Evolutionary conservation across 2,113 vertebrate species (phyloP), one percentile per base, ranked within the genome.

Genomic region (Heptranchias perlo): DNA sequence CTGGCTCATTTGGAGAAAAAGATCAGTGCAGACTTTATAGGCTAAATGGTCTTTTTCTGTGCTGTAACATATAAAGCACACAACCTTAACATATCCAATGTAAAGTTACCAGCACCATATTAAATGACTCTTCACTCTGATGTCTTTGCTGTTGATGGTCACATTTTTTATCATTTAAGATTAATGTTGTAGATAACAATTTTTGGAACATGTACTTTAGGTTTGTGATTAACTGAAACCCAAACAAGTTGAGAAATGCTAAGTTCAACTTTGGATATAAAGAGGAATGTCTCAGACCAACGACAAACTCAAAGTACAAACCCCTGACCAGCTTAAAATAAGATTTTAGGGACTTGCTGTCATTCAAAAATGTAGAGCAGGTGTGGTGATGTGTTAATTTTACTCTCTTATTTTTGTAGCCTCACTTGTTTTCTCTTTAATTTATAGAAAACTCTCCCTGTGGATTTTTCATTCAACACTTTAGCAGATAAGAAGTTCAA

Each of bases 381-480:
- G 18, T 64, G 11, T 61, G 87, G 3, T 4, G 31, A 91, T 1
- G 25, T 86, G 25, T 28, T 54, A 89, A 89, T 54, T 10, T 16
- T 89, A 54, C 18, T 21, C 28, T 91, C 35, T 62, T n/a, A 44
- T 39, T 23, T 61, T 62, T n/a, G 11, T 4, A 61, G 16, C 54
- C 58, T 92, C 54, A n/a, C 61, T 91, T 18, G 58, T 76, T 49
- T 8, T 96, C 0, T 94, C 67, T 31, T 94, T 96, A 6, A 95
- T 95, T 94, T 97, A 2, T 84, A 98, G 98, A 97, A 97, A 97
- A 97, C 97, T 11, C 96, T 96, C 39, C 96, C 97, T 95, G 96
- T 97, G 96, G 97, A 97, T 96, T 97, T 98, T 96, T 97, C 97
- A 95, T 97, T 97, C 96, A 98, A 97, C 94, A 96, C 96, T 4